These are phyloP conservation scores for Dolomedes plantarius DNA, from an alignment of 2,888 invertebrate species.

Conservation along the genomic window DNA sequence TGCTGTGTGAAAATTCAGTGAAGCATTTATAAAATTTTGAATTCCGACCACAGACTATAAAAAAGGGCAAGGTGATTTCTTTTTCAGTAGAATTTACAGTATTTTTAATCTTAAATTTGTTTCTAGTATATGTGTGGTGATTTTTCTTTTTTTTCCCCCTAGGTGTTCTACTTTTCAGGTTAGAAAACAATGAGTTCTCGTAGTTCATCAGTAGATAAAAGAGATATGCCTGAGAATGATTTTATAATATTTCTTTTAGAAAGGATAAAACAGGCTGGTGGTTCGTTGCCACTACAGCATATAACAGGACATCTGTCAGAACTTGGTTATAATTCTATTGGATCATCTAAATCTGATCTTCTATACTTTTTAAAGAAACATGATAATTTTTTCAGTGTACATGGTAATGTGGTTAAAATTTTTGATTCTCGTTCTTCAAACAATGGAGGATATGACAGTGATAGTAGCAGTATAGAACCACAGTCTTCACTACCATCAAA, in stretches of 20 bases:
- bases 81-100: too few relatives aligned
- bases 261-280: conserved; percentile 29
- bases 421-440: too few relatives aligned
- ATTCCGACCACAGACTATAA: too few relatives aligned
- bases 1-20: too few relatives aligned
- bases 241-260: conserved; percentile 33
- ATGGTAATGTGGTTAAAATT: conserved; percentile 18
- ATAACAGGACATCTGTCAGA: conserved; percentile 40
- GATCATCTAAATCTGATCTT: not conserved
- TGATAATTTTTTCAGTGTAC: conserved; percentile 13
- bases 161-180: too few relatives aligned
- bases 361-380: conserved; percentile 37
- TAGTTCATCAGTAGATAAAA: too few relatives aligned
- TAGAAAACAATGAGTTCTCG: too few relatives aligned
- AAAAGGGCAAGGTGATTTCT: too few relatives aligned
- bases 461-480: not conserved
- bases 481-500: not conserved
- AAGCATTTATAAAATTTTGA: too few relatives aligned
- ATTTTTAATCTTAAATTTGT: too few relatives aligned
- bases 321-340: conserved; percentile 21
- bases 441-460: not conserved
- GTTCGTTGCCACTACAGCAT: conserved; percentile 34
- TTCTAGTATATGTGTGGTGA: too few relatives aligned
- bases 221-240: conserved; percentile 8
- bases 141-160: too few relatives aligned